Evolutionary conservation across 2,888 invertebrate genomes (phyloP).

Genomic region (Netelia inedita): DNA sequence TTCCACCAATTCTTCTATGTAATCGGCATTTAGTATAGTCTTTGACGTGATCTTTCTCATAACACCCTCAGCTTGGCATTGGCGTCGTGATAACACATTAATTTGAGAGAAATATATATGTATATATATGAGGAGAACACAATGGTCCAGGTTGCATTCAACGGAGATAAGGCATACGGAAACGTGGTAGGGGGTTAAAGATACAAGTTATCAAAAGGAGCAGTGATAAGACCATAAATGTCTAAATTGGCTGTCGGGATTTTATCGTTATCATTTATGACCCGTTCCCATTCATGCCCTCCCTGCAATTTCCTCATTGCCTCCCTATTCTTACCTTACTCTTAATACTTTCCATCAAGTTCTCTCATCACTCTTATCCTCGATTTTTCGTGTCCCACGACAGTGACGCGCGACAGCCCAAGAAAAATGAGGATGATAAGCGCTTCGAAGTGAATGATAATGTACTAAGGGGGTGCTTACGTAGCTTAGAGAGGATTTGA

Average conservation of each 20-base stretch:
- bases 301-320: neutral
- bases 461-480: neutral
- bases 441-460: conserved; percentile 14
- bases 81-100: neutral
- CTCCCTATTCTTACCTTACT: conserved; percentile 2
- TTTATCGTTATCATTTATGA: conserved; percentile 54
- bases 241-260: conserved; percentile 46
- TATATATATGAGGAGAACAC: neutral
- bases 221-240: conserved; percentile 43
- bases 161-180: neutral
- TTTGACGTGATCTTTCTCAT: neutral
- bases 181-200: neutral
- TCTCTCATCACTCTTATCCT: neutral
- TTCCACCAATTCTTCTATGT: too few species aligned
- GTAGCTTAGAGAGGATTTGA: neutral
- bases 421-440: conserved; percentile 41
- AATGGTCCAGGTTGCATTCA: neutral
- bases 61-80: neutral
- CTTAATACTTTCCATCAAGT: neutral
- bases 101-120: neutral
- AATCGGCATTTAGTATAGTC: too few species aligned
- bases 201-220: neutral
- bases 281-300: neutral
- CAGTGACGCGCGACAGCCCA: neutral
- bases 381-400: conserved; percentile 1